A percentile compares a stretch with the other conserved stretches of the same genome.
These are phyloP conservation scores for Scaptomyza graminum DNA, from an alignment of 1,140 invertebrate species.

Conservation along the genomic window DNA sequence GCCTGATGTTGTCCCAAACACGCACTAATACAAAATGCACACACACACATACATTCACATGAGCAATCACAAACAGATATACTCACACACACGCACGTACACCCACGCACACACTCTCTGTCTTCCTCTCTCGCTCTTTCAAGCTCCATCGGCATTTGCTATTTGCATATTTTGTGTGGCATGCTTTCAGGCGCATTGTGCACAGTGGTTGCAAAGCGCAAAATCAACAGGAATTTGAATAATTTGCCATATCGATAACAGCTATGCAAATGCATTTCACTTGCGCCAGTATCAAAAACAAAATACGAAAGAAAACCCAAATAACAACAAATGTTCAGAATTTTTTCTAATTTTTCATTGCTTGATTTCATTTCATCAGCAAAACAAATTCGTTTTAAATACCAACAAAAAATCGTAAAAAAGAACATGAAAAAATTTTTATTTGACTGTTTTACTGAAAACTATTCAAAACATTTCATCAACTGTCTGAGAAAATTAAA, in stretches of 20 bases:
- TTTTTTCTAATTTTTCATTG: neutral
- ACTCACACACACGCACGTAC: slow-evolving; percentile 15
- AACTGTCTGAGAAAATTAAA: no score
- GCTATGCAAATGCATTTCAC: neutral
- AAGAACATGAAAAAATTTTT: no score
- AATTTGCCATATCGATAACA: slow-evolving; percentile 16
- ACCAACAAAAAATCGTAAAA: no score
- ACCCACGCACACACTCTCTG: neutral
- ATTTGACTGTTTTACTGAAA: no score
- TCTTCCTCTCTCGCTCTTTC: slow-evolving; percentile 1
- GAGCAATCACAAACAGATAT: neutral
- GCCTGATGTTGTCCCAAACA: slow-evolving; percentile 63
- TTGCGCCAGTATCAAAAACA: no score
- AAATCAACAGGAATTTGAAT: slow-evolving; percentile 23
- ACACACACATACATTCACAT: slow-evolving; percentile 21
- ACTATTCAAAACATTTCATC: no score
- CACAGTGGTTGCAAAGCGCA: slow-evolving; percentile 42
- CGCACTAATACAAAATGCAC: slow-evolving; percentile 27
- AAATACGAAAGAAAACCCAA: no score
- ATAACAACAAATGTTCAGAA: neutral
- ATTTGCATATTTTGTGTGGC: slow-evolving; percentile 60
- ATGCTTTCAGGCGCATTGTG: slow-evolving; percentile 65
- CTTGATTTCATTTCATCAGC: no score
- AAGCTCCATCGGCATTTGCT: slow-evolving; percentile 7
- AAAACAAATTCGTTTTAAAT: no score